Percentiles rank a stretch among this genome's conserved stretches.
phyloP scores from a whole-genome alignment of 2,888 invertebrate genomes.

The Therioaphis trifolii region DNA sequence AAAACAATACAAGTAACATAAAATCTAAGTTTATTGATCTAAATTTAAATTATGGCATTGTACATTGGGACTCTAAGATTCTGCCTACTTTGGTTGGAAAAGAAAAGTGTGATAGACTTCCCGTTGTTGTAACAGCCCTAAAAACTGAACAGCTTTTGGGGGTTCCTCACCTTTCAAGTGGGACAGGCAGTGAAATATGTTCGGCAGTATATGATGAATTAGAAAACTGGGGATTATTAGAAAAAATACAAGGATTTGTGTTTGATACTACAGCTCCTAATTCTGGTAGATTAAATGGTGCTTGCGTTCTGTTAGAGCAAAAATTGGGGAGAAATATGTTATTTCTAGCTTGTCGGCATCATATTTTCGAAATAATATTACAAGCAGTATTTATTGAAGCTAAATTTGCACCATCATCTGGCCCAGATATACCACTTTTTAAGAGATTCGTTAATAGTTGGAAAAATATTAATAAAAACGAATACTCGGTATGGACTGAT shows the following conservation, averaged over 20 bases:
- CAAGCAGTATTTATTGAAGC: conserved; percentile 13
- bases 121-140: background rate
- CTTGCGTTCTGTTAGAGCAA: conserved; percentile 38
- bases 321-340: conserved; percentile 10
- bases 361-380: conserved; percentile 30
- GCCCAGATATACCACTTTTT: conserved; percentile 19
- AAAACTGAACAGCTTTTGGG: conserved; percentile 45
- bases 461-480: conserved; percentile 42
- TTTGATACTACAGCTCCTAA: conserved; percentile 37
- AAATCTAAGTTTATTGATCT: conserved; percentile 14
- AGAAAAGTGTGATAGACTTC: conserved; percentile 27
- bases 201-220: conserved; percentile 34
- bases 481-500: conserved; percentile 8
- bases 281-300: background rate
- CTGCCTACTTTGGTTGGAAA: conserved; percentile 18
- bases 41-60: background rate
- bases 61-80: conserved; percentile 48
- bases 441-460: conserved; percentile 20
- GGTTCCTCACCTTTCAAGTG: conserved; percentile 33
- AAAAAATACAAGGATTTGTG: conserved; percentile 34
- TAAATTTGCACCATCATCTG: conserved; percentile 27
- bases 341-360: conserved; percentile 11
- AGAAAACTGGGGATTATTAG: conserved; percentile 24
- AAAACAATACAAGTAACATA: background rate
- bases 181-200: background rate